A percentile compares a stretch with the other conserved stretches of the same genome.
These are phyloP conservation scores for Biston betularia DNA, from an alignment of 2,888 invertebrate species.

Conservation along the genomic window DNA sequence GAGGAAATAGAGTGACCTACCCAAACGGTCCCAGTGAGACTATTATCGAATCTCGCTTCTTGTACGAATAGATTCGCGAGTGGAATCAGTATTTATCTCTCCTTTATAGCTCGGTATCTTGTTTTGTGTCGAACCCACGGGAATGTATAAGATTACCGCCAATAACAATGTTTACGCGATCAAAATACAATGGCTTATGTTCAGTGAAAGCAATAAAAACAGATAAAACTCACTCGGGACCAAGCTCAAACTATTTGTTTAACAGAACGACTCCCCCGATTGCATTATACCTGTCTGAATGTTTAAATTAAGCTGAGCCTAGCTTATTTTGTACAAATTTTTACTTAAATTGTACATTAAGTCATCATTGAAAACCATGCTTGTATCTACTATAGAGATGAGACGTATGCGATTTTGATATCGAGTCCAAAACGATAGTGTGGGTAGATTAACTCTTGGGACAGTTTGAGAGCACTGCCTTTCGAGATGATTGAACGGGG, in stretches of 20 bases:
- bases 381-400: not conserved
- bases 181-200: conserved; percentile 43
- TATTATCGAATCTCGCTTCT: conserved; percentile 68
- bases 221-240: conserved; percentile 43
- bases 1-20: conserved; percentile 70
- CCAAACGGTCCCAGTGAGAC: conserved; percentile 68
- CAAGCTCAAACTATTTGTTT: conserved; percentile 38
- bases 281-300: conserved; percentile 42
- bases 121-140: conserved; percentile 46
- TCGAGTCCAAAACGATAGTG: conserved; percentile 61
- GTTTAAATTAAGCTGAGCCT: conserved; percentile 29
- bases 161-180: conserved; percentile 45
- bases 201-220: conserved; percentile 41
- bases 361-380: not conserved
- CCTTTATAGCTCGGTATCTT: conserved; percentile 52
- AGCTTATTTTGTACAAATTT: conserved; percentile 28
- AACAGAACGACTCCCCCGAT: conserved; percentile 40
- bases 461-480: conserved; percentile 74
- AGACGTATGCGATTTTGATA: conserved; percentile 50
- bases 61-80: conserved; percentile 56
- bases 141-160: conserved; percentile 44
- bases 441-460: conserved; percentile 70
- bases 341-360: conserved; percentile 1
- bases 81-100: conserved; percentile 58
- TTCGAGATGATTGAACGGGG: conserved; percentile 84